These are phyloP conservation scores for Petrolisthes manimaculis DNA, from an alignment of 2,888 invertebrate species.

Conservation along the genomic window DNA sequence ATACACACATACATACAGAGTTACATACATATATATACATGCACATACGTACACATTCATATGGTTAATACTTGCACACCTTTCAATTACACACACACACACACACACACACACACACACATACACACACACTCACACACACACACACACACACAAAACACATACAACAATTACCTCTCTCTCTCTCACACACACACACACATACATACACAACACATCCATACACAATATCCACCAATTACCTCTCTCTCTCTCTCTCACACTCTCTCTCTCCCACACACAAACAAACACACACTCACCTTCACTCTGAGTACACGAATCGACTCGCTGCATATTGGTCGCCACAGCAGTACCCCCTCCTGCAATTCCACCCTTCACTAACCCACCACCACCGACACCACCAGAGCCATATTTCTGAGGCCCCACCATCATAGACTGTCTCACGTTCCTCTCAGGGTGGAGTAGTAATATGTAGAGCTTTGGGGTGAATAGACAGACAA, in stretches of 20 bases:
- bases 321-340: neutral
- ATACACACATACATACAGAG: no score
- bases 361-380: neutral
- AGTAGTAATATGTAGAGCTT: constrained; percentile 92
- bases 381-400: no score
- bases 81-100: neutral
- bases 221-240: no score
- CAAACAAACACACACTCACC: neutral
- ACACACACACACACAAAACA: neutral
- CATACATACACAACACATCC: no score
- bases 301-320: constrained; percentile 1
- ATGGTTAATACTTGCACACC: neutral
- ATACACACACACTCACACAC: neutral
- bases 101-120: neutral
- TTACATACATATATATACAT: no score
- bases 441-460: constrained; percentile 88
- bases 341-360: neutral
- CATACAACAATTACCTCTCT: no score
- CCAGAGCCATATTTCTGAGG: no score
- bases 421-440: constrained; percentile 75
- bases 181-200: no score
- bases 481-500: constrained; percentile 92
- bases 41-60: neutral
- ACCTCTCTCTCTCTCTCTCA: neutral
- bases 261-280: neutral